A percentile compares a stretch with the other conserved stretches of the same genome.
These are phyloP conservation scores for Columba livia DNA, from an alignment of 2,113 vertebrate genomes.

Conservation along the genomic window DNA sequence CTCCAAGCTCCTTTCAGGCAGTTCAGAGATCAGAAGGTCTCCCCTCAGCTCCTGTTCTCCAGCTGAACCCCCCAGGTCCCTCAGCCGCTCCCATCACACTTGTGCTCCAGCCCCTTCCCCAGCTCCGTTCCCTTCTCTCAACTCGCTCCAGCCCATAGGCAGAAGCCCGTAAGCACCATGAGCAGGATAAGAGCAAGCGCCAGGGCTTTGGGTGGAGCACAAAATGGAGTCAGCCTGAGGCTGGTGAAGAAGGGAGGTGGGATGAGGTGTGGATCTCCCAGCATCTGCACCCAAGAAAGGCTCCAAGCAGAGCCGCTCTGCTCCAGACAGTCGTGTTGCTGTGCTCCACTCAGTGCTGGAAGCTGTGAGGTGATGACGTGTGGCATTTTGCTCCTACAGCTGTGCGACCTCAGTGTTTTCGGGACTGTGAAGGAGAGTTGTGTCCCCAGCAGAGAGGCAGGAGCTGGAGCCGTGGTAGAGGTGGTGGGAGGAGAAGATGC, in stretches of 20 bases:
- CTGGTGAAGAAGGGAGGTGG: not conserved
- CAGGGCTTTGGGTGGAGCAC: not conserved
- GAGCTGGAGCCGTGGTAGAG: not conserved
- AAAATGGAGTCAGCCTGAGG: not conserved
- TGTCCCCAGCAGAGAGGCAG: not conserved
- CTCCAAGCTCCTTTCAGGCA: no score
- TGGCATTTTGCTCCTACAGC: not conserved
- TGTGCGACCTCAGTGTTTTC: rapidly evolving
- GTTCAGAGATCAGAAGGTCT: no score
- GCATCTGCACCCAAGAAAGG: not conserved
- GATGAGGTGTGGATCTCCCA: not conserved
- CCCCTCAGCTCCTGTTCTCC: no score
- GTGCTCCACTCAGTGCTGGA: not conserved
- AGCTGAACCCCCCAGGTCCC: no score
- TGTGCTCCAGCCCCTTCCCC: no score
- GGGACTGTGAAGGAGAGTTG: no score
- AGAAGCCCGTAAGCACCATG: not conserved
- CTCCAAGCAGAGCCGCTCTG: not conserved
- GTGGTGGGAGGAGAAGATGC: not conserved
- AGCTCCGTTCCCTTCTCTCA: no score
- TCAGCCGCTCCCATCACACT: no score
- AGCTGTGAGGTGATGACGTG: not conserved
- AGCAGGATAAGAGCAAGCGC: not conserved
- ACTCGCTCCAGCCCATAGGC: no score
- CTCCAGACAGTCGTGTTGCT: not conserved